Conservation (phyloP, 2,113 vertebrate genomes). For the Tachysurus fulvidraco region DNA sequence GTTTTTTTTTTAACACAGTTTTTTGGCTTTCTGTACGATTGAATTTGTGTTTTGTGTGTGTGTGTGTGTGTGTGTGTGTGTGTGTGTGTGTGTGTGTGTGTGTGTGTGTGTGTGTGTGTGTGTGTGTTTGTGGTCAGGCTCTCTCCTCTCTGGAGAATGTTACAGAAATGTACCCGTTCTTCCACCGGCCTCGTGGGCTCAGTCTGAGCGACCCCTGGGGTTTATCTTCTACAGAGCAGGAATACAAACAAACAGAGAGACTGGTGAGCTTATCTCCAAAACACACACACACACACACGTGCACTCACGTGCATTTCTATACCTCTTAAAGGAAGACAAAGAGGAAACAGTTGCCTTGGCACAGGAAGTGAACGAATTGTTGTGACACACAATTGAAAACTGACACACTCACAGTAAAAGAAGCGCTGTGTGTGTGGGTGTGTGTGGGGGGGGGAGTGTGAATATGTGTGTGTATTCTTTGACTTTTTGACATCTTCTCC, state of each 20-base stretch:
- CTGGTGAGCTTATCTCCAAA: conserved; percentile 67
- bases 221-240: conserved; percentile 63
- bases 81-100: conserved; percentile 6
- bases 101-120: conserved; percentile 15
- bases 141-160: conserved; percentile 81
- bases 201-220: conserved; percentile 74
- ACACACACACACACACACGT: conserved; percentile 12
- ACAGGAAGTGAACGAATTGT: conserved; percentile 51
- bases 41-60: too few species aligned
- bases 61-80: conserved; percentile 15
- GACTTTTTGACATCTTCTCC: not conserved
- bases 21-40: too few species aligned
- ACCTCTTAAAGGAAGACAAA: conserved; percentile 31
- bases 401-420: conserved; percentile 28
- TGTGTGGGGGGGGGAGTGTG: not conserved
- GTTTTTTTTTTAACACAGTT: not conserved
- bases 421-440: not conserved
- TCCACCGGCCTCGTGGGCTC: conserved; percentile 76
- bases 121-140: conserved; percentile 64
- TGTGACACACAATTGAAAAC: not conserved
- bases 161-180: conserved; percentile 85
- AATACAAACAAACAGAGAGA: conserved; percentile 67
- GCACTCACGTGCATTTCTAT: conserved; percentile 24
- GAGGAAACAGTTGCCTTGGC: conserved; percentile 48
- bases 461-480: not conserved